These are phyloP conservation scores for Ophonus ardosiacus DNA, from an alignment of 2,888 invertebrate genomes.

Conservation along the genomic window DNA sequence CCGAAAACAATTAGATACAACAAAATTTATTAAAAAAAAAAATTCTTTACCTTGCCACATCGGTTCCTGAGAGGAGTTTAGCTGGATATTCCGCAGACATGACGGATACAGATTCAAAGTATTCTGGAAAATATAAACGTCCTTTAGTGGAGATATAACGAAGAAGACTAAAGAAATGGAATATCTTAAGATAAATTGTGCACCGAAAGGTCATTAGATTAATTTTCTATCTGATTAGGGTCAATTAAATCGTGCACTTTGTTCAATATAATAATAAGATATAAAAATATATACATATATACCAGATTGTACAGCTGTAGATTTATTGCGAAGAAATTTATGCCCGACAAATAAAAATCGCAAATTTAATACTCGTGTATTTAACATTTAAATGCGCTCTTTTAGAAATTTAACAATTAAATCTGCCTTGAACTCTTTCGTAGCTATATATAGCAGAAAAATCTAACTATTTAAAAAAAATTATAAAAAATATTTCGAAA, in stretches of 20 bases:
- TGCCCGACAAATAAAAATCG: slow-evolving; percentile 13
- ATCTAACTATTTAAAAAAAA: neutral
- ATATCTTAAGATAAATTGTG: slow-evolving; percentile 22
- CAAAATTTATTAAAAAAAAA: slow-evolving; percentile 10
- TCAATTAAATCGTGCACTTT: slow-evolving; percentile 40
- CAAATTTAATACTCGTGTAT: slow-evolving; percentile 12
- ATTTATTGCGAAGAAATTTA: slow-evolving; percentile 1
- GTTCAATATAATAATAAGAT: slow-evolving; percentile 7
- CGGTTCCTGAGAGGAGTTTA: slow-evolving; percentile 81
- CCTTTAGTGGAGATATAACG: slow-evolving; percentile 16
- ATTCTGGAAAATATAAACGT: slow-evolving; percentile 47
- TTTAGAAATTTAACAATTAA: neutral
- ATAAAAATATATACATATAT: neutral
- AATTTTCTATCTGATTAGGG: slow-evolving; percentile 40
- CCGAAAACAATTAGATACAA: slow-evolving; percentile 42
- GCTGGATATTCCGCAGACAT: slow-evolving; percentile 72
- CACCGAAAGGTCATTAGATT: slow-evolving; percentile 51
- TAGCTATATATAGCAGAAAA: slow-evolving; percentile 32
- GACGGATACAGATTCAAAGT: slow-evolving; percentile 21
- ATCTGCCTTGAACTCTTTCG: neutral
- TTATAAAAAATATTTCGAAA: slow-evolving; percentile 19
- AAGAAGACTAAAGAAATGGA: slow-evolving; percentile 13
- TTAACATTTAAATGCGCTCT: slow-evolving; percentile 13
- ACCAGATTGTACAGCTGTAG: slow-evolving; percentile 1
- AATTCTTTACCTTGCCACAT: slow-evolving; percentile 82